Conservation (phyloP, 2,888 invertebrate species). For the Morpho helenor region DNA sequence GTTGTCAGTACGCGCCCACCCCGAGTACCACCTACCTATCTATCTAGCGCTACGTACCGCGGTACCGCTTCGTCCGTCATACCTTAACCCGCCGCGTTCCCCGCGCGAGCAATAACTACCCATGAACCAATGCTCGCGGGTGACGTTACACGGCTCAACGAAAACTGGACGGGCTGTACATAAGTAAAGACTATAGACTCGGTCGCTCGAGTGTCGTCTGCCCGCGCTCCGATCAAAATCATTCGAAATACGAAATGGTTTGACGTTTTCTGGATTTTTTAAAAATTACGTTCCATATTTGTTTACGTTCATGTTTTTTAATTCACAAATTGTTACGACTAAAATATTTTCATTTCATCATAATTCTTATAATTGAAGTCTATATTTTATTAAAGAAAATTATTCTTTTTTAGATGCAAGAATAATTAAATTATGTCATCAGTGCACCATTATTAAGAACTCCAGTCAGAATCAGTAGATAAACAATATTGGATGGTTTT, state of each 20-base stretch:
- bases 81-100: conserved; percentile 47
- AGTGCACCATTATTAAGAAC: too few relatives aligned
- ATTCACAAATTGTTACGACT: too few relatives aligned
- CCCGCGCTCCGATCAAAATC: conserved; percentile 70
- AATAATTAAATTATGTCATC: too few relatives aligned
- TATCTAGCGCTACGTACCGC: conserved; percentile 73
- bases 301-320: too few relatives aligned
- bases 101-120: conserved; percentile 45
- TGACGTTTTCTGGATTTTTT: conserved; percentile 45
- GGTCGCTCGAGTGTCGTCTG: conserved; percentile 72
- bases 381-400: too few relatives aligned
- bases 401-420: too few relatives aligned
- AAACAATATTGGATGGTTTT: too few relatives aligned
- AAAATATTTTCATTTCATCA: too few relatives aligned
- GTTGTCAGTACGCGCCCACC: conserved; percentile 63
- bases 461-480: too few relatives aligned
- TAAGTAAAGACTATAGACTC: conserved; percentile 67
- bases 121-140: conserved; percentile 44
- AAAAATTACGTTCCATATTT: neutral
- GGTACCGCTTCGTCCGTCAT: conserved; percentile 68
- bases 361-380: too few relatives aligned
- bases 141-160: conserved; percentile 50
- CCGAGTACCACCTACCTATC: conserved; percentile 50
- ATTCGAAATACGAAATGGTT: conserved; percentile 67
- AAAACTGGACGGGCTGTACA: conserved; percentile 46